phyloP scores from a whole-genome alignment of 1,140 invertebrate species.

The Cyphomyrmex costatus region DNA sequence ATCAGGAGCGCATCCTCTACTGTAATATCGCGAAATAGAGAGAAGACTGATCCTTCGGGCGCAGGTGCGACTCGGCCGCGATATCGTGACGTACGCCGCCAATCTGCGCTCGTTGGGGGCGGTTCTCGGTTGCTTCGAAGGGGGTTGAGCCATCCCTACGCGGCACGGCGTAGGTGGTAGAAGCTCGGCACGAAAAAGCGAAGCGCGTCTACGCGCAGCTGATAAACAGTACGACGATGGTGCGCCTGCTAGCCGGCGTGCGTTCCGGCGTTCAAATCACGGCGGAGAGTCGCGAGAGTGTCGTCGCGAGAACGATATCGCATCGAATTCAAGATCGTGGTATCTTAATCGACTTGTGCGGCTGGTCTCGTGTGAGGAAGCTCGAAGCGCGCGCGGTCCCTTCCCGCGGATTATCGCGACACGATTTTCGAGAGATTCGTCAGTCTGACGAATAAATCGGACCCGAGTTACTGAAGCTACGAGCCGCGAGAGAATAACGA shows the following conservation, averaged over 20 bases:
- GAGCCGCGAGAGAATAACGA: neutral
- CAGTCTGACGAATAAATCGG: neutral
- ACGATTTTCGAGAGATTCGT: neutral
- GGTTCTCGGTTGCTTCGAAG: constrained; percentile 76
- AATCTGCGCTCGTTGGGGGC: constrained; percentile 84
- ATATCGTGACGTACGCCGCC: constrained; percentile 74
- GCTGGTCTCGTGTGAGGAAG: neutral
- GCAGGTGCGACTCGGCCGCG: constrained; percentile 67
- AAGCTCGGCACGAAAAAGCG: constrained; percentile 64
- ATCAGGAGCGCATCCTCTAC: constrained; percentile 52
- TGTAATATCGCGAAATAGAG: neutral
- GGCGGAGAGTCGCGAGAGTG: constrained; percentile 70
- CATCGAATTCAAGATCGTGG: neutral
- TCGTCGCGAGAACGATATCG: neutral
- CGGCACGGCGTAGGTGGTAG: constrained; percentile 60
- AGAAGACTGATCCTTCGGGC: constrained; percentile 51
- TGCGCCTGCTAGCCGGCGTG: constrained; percentile 45
- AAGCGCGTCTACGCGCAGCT: constrained; percentile 51
- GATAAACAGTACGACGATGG: constrained; percentile 54
- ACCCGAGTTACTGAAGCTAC: neutral
- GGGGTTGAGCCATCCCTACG: constrained; percentile 62
- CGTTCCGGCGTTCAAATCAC: constrained; percentile 86
- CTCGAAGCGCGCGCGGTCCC: neutral
- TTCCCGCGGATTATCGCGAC: neutral
- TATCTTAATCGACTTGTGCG: neutral